Conservation (phyloP, 2,888 invertebrate genomes). For the Galeopsomyia nigrocyanea region DNA sequence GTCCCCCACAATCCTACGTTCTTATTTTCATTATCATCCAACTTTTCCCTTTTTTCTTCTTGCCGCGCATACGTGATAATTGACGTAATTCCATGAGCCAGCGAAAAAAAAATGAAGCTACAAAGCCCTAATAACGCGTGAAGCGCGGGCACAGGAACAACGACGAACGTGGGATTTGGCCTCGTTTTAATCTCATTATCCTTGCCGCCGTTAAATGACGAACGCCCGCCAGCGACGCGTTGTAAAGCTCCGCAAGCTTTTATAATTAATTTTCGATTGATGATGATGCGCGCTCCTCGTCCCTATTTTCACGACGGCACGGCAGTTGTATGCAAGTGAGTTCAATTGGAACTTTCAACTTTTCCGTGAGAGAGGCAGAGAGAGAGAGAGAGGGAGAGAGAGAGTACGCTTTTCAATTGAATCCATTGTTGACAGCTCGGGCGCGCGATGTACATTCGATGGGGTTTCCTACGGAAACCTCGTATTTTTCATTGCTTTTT, state of each 20-base stretch:
- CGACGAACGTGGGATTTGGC: constrained; percentile 42
- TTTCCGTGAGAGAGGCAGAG: too few relatives aligned
- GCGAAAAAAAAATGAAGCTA: too few relatives aligned
- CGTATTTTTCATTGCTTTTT: too few relatives aligned
- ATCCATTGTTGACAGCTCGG: too few relatives aligned
- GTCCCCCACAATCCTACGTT: not conserved
- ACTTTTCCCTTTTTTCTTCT: not conserved
- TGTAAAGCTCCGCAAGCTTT: constrained; percentile 52
- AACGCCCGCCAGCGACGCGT: constrained; percentile 38
- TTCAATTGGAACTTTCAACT: too few relatives aligned
- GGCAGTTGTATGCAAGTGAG: too few relatives aligned
- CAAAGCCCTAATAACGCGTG: not conserved
- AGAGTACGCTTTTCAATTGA: too few relatives aligned
- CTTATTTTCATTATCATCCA: not conserved
- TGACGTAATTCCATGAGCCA: too few relatives aligned
- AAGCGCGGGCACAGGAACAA: not conserved
- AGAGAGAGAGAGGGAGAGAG: too few relatives aligned
- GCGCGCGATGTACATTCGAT: too few relatives aligned
- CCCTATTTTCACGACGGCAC: not conserved
- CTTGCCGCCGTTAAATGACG: constrained; percentile 47
- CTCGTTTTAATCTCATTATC: constrained; percentile 56
- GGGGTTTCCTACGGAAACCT: too few relatives aligned
- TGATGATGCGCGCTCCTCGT: constrained; percentile 9
- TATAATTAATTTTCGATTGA: constrained; percentile 54
- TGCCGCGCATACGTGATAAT: not conserved